Conservation (phyloP, 2,888 invertebrate genomes). For the Drosophila subsilvestris region DNA sequence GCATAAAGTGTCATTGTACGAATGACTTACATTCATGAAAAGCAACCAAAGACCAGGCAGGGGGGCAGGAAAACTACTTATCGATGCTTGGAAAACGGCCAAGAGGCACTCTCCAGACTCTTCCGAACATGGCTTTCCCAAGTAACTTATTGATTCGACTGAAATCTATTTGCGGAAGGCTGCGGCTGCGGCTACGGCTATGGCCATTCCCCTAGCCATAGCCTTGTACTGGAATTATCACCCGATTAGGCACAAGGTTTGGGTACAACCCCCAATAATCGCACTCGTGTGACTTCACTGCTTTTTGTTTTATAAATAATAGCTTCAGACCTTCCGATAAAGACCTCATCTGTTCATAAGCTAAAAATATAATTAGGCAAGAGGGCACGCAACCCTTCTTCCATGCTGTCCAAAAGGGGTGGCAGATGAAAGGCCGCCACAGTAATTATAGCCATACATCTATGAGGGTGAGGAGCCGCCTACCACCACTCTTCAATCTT, state of each 20-base stretch:
- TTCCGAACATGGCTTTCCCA: conserved; percentile 3
- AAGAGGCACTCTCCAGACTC: conserved; percentile 11
- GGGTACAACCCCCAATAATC: conserved; percentile 7
- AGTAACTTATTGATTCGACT: conserved; percentile 11
- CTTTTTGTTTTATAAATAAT: conserved; percentile 32
- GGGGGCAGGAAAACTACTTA: conserved; percentile 12
- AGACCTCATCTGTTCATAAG: conserved; percentile 24
- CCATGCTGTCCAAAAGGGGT: neutral
- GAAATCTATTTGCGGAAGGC: neutral
- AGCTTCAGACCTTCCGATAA: conserved; percentile 18
- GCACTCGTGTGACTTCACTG: conserved; percentile 1
- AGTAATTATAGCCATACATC: conserved; percentile 20
- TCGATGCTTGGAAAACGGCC: conserved; percentile 45
- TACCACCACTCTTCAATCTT: neutral
- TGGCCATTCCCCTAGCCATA: conserved; percentile 7
- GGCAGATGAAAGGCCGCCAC: conserved; percentile 21
- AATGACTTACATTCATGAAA: conserved; percentile 64
- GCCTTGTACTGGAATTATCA: conserved; percentile 14
- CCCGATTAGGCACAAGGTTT: conserved; percentile 39
- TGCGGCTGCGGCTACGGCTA: conserved; percentile 4
- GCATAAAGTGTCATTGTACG: conserved; percentile 67
- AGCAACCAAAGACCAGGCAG: conserved; percentile 14
- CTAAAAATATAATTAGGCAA: conserved; percentile 33
- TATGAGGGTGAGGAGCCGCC: neutral
- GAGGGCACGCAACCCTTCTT: conserved; percentile 11